phyloP scores from a whole-genome alignment of 2,797 vertebrate species.

The Parambassis ranga region DNA sequence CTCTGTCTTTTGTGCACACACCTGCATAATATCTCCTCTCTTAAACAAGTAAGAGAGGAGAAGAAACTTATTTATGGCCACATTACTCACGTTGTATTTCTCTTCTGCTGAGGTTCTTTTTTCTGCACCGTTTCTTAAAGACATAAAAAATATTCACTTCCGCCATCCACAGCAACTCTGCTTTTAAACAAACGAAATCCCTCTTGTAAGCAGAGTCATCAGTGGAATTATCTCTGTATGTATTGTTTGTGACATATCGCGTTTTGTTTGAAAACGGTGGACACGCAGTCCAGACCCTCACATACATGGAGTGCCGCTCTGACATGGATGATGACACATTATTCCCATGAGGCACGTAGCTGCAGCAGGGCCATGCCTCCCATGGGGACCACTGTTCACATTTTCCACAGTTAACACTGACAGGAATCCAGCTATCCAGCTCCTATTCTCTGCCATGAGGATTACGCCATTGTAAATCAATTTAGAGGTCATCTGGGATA shows the following conservation, averaged over 20 bases:
- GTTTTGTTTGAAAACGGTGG: slow-evolving; percentile 5
- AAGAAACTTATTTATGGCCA: slow-evolving; percentile 61
- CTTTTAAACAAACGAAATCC: slow-evolving; percentile 1
- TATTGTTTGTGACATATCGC: neutral
- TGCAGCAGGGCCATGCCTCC: slow-evolving; percentile 39
- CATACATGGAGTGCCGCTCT: slow-evolving; percentile 38
- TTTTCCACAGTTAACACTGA: slow-evolving; percentile 43
- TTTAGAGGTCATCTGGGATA: slow-evolving; percentile 56
- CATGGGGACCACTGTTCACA: slow-evolving; percentile 17
- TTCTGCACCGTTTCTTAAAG: slow-evolving; percentile 32
- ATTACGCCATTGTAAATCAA: slow-evolving; percentile 55
- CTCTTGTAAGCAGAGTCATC: neutral
- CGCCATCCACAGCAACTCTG: slow-evolving; percentile 6
- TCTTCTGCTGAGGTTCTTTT: slow-evolving; percentile 33
- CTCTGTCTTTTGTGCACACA: slow-evolving; percentile 58
- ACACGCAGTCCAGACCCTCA: slow-evolving; percentile 25
- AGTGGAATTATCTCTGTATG: neutral
- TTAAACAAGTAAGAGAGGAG: slow-evolving; percentile 50
- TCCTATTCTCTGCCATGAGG: slow-evolving; percentile 33
- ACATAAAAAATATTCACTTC: slow-evolving; percentile 26
- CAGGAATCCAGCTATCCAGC: slow-evolving; percentile 42
- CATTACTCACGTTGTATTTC: slow-evolving; percentile 61
- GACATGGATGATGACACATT: slow-evolving; percentile 50
- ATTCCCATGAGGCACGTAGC: slow-evolving; percentile 37
- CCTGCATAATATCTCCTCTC: slow-evolving; percentile 56